Percentiles rank a stretch among this genome's conserved stretches.
Conservation (phyloP, 92 coral and sea anemone genomes). For the Diadumene lineata region DNA sequence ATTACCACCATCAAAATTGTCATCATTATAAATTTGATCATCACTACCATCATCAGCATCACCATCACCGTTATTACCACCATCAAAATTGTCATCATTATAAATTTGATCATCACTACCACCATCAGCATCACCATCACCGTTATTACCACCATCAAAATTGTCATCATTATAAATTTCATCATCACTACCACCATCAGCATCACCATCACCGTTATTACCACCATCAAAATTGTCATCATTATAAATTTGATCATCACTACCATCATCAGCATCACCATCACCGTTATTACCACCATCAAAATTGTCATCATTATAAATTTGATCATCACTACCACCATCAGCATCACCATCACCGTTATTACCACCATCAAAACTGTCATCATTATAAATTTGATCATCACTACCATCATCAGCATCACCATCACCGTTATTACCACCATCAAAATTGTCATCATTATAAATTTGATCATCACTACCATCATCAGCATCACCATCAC, state of each 20-base stretch:
- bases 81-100: neutral
- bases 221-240: too few species aligned
- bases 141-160: too few species aligned
- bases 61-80: neutral
- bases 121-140: too few species aligned
- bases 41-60: neutral
- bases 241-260: neutral
- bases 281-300: neutral
- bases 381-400: neutral
- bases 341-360: neutral
- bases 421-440: too few species aligned
- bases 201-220: too few species aligned
- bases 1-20: neutral
- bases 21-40: neutral
- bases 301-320: neutral
- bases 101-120: neutral
- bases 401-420: too few species aligned
- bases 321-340: neutral
- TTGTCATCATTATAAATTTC: too few species aligned
- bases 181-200: too few species aligned
- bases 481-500: neutral
- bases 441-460: neutral
- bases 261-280: neutral
- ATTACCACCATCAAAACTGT: neutral
- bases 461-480: neutral